Evolutionary conservation across 2,797 vertebrate species (phyloP).

Genomic region (Centropyge bicolor): DNA sequence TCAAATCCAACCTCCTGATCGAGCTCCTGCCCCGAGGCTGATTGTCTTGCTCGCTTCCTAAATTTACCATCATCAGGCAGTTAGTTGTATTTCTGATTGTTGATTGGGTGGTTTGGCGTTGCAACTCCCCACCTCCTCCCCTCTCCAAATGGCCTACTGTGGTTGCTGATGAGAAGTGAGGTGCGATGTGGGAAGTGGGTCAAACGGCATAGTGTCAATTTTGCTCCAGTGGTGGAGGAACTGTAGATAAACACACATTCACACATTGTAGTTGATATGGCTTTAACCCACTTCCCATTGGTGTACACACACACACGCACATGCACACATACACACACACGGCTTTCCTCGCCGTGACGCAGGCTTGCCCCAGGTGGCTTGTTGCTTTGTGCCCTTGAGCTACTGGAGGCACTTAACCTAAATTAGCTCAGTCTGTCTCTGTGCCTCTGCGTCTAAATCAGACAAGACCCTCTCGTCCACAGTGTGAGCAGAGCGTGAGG

Average conservation of each 20-base stretch:
- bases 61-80: conserved; percentile 40
- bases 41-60: conserved; percentile 66
- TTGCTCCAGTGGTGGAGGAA: conserved; percentile 37
- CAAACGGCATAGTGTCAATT: conserved; percentile 40
- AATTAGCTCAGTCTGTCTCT: conserved; percentile 74
- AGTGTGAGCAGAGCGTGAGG: conserved; percentile 35
- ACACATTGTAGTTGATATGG: conserved; percentile 36
- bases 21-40: conserved; percentile 33
- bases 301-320: conserved; percentile 11
- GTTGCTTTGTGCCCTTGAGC: conserved; percentile 74
- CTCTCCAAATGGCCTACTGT: conserved; percentile 48
- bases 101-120: conserved; percentile 45
- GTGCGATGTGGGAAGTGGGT: conserved; percentile 67
- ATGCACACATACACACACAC: conserved; percentile 27
- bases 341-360: conserved; percentile 28
- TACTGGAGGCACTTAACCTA: conserved; percentile 81
- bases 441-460: conserved; percentile 52
- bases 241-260: conserved; percentile 31
- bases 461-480: conserved; percentile 54
- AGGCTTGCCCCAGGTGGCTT: conserved; percentile 74
- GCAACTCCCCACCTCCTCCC: too few relatives aligned
- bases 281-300: conserved; percentile 54
- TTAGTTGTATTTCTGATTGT: conserved; percentile 37
- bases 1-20: conserved; percentile 22
- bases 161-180: conserved; percentile 48